A percentile compares a stretch with the other conserved stretches of the same genome.
These are phyloP conservation scores for Gymnocephalus cernua DNA, from an alignment of 2,113 vertebrate species.

Conservation along the genomic window DNA sequence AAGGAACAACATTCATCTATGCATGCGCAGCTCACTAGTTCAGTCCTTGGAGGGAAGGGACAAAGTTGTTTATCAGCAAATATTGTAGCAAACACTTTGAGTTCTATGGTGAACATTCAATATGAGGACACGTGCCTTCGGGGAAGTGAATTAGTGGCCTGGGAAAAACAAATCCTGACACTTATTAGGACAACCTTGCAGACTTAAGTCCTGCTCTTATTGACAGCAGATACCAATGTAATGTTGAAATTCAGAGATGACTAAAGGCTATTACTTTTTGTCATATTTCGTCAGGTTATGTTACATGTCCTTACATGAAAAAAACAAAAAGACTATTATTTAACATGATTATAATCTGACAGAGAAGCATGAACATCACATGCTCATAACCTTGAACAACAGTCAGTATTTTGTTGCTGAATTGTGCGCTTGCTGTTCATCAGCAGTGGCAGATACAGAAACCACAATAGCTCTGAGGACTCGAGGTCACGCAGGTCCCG, in stretches of 20 bases:
- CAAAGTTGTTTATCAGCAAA: slow-evolving; percentile 70
- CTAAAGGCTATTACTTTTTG: background rate
- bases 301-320: background rate
- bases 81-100: slow-evolving; percentile 48
- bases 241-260: slow-evolving; percentile 1
- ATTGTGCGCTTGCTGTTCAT: background rate
- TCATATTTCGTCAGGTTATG: background rate
- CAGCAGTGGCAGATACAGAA: slow-evolving; percentile 7
- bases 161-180: slow-evolving; percentile 6
- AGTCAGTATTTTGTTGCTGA: background rate
- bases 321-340: background rate
- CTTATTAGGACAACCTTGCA: background rate
- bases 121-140: slow-evolving; percentile 7
- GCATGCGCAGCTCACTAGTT: slow-evolving; percentile 52
- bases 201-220: background rate
- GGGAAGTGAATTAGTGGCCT: slow-evolving; percentile 3
- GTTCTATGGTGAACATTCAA: slow-evolving; percentile 32
- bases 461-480: slow-evolving; percentile 7
- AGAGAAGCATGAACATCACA: background rate
- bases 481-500: slow-evolving; percentile 1
- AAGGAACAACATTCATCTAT: slow-evolving; percentile 71
- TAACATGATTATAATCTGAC: background rate
- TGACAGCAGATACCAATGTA: background rate
- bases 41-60: slow-evolving; percentile 56
- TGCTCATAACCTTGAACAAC: background rate